Evolutionary conservation across 2,113 vertebrate genomes (phyloP).

Genomic region (Thamnaconus septentrionalis): DNA sequence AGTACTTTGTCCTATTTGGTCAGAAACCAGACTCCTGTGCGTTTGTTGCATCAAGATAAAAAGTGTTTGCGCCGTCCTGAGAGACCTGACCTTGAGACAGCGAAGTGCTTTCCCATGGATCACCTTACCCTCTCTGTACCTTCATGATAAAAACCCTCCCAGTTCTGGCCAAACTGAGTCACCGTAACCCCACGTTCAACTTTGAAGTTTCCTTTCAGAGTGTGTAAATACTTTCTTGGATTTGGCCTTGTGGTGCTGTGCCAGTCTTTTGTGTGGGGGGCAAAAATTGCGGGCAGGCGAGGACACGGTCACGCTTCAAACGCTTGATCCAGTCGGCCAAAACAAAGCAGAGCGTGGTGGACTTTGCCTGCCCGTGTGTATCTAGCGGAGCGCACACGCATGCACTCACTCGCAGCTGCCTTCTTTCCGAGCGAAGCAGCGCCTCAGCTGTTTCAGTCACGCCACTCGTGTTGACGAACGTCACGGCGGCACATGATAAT

Average conservation of each 20-base stretch:
- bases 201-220: too few species aligned
- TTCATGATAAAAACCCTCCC: too few species aligned
- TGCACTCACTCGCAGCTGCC: too few species aligned
- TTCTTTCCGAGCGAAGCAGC: too few species aligned
- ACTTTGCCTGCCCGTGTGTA: not conserved
- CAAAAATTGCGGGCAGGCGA: constrained; percentile 1
- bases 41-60: constrained; percentile 32
- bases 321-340: too few species aligned
- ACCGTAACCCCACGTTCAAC: too few species aligned
- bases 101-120: constrained; percentile 51
- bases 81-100: constrained; percentile 19
- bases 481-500: not conserved
- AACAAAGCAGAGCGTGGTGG: too few species aligned
- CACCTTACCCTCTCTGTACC: constrained; percentile 39
- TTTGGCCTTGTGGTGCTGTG: not conserved
- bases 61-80: not conserved
- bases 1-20: not conserved
- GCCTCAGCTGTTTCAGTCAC: not conserved
- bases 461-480: not conserved
- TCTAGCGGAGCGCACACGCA: not conserved
- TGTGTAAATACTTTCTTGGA: too few species aligned
- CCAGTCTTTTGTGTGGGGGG: not conserved
- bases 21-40: constrained; percentile 11
- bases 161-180: too few species aligned
- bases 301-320: not conserved